Evolutionary conservation across 2,888 invertebrate species (phyloP).

Genomic region (Rhimphoctona megacephalus): DNA sequence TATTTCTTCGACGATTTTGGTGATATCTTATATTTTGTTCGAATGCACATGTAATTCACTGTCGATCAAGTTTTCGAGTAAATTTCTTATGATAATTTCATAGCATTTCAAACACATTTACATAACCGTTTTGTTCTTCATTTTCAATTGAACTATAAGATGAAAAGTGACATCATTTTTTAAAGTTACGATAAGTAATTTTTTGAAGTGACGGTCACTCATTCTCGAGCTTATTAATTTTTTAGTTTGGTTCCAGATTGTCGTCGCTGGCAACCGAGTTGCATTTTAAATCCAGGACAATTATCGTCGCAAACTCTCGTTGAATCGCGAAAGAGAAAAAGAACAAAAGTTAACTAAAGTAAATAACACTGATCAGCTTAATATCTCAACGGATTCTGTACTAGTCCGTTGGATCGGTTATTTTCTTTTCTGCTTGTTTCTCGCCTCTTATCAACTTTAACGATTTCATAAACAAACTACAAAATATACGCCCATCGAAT

Average conservation of each 20-base stretch:
- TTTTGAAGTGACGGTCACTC: constrained; percentile 3
- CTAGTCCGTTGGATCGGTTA: constrained; percentile 41
- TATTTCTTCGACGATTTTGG: too few species aligned
- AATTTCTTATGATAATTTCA: background rate
- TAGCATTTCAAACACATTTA: background rate
- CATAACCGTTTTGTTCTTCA: background rate
- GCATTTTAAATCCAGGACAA: constrained; percentile 4
- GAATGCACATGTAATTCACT: too few species aligned
- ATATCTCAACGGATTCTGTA: constrained; percentile 56
- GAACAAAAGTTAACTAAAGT: constrained; percentile 15
- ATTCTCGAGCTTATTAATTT: constrained; percentile 66
- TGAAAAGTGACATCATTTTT: constrained; percentile 24
- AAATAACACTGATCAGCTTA: constrained; percentile 63
- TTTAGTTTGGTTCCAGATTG: constrained; percentile 69
- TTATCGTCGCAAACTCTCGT: constrained; percentile 20
- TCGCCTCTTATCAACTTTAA: constrained; percentile 62
- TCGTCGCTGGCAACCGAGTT: constrained; percentile 24
- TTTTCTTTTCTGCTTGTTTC: constrained; percentile 53
- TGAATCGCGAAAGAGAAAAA: constrained; percentile 55
- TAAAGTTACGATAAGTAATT: constrained; percentile 4
- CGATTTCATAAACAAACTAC: constrained; percentile 74
- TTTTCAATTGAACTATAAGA: background rate
- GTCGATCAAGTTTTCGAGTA: background rate
- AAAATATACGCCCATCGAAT: constrained; percentile 9
- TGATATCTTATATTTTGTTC: too few species aligned